Percentiles rank a stretch among this genome's conserved stretches.
Evolutionary conservation across 2,797 vertebrate genomes (phyloP).

Genomic region (Anas capensis): DNA sequence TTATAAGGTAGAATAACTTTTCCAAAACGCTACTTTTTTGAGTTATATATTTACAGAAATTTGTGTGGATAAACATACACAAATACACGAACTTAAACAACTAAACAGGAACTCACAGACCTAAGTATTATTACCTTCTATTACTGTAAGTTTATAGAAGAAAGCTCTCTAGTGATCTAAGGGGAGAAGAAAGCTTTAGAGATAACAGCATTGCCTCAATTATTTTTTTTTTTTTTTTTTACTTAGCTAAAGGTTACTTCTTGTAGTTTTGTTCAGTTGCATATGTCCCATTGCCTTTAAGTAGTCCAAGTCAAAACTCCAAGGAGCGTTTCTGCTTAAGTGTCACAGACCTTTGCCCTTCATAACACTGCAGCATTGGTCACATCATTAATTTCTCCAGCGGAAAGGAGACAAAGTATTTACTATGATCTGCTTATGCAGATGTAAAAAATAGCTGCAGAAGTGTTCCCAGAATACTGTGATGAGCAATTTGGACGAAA

Average conservation of each 20-base stretch:
- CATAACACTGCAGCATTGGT: background rate
- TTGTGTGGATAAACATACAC: background rate
- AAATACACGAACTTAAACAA: background rate
- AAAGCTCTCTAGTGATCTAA: background rate
- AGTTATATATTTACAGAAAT: background rate
- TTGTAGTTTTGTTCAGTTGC: background rate
- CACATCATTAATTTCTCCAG: background rate
- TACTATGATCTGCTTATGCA: background rate
- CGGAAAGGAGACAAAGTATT: background rate
- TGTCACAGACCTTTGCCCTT: background rate
- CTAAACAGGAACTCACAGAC: background rate
- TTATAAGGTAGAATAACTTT: background rate
- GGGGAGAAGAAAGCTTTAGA: background rate
- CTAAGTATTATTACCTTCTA: background rate
- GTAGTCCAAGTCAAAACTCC: background rate
- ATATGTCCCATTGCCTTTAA: background rate
- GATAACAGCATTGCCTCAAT: background rate
- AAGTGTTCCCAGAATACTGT: background rate
- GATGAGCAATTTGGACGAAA: background rate
- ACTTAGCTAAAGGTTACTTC: background rate
- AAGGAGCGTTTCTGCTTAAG: background rate
- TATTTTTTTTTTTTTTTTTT: background rate
- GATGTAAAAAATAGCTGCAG: background rate
- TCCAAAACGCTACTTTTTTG: background rate
- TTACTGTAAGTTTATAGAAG: background rate